Conservation (phyloP, 2,113 vertebrate genomes). For the Oenanthe oenanthe region DNA sequence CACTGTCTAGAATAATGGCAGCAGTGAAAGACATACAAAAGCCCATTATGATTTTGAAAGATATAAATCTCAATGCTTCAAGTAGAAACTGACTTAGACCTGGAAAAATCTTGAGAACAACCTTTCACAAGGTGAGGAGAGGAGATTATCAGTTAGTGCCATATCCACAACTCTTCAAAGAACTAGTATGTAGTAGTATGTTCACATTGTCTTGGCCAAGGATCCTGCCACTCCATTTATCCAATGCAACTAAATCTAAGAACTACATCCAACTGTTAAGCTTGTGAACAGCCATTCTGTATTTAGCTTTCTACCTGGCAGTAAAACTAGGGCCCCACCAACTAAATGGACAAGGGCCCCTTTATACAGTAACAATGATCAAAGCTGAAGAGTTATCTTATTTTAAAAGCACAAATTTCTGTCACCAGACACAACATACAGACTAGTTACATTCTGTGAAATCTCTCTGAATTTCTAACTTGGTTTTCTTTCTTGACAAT, state of each 20-base stretch:
- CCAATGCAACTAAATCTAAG: background rate
- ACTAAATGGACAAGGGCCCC: background rate
- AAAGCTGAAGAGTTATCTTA: background rate
- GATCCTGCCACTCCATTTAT: background rate
- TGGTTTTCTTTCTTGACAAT: background rate
- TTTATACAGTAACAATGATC: background rate
- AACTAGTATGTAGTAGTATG: background rate
- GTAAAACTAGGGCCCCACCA: background rate
- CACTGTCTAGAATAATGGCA: background rate
- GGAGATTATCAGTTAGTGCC: background rate
- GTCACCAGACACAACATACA: background rate
- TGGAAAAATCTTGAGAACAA: background rate
- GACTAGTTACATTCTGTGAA: background rate
- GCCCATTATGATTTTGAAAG: background rate
- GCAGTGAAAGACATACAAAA: background rate
- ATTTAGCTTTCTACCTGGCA: background rate
- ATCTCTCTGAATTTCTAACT: background rate
- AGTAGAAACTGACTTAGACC: background rate
- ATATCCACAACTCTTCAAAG: background rate
- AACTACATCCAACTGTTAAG: background rate
- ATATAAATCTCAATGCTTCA: background rate
- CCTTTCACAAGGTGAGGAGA: rapidly evolving
- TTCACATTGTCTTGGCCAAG: background rate
- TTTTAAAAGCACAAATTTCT: background rate
- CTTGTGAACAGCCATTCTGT: background rate